Evolutionary conservation across 1,140 invertebrate species (phyloP).

Genomic region (Thalassaphorura encarpata): DNA sequence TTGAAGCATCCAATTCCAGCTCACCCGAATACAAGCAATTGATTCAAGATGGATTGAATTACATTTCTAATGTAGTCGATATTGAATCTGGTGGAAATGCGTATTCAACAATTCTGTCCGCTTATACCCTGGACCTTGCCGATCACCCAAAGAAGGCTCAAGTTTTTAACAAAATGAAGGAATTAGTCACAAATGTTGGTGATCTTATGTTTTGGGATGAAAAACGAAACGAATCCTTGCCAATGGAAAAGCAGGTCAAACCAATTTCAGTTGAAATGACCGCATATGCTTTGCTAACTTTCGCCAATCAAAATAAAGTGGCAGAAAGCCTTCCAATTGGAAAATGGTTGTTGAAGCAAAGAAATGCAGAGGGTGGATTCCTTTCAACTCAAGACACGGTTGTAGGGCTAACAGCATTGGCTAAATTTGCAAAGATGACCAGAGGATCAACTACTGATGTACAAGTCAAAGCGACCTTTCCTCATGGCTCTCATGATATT

Average conservation of each 20-base stretch:
- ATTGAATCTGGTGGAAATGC: slow-evolving; percentile 55
- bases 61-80: slow-evolving; percentile 52
- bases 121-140: slow-evolving; percentile 64
- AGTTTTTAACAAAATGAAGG: background rate
- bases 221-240: background rate
- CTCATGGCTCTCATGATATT: background rate
- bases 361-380: slow-evolving; percentile 71
- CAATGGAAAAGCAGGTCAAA: background rate
- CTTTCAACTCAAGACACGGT: slow-evolving; percentile 53
- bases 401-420: slow-evolving; percentile 8
- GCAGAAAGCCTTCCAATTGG: slow-evolving; percentile 63
- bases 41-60: slow-evolving; percentile 64
- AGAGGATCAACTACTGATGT: background rate
- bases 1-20: slow-evolving; percentile 6
- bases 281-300: slow-evolving; percentile 62
- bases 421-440: background rate
- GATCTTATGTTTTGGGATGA: slow-evolving; percentile 1
- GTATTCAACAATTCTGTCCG: slow-evolving; percentile 63
- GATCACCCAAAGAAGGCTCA: slow-evolving; percentile 23
- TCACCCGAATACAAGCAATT: slow-evolving; percentile 32
- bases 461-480: background rate
- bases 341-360: slow-evolving; percentile 68
- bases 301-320: slow-evolving; percentile 52
- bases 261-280: slow-evolving; percentile 67
- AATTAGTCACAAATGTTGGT: background rate